Base-by-base conservation (phyloP, 1,140 invertebrate species). In the Habropoda laboriosa region DNA sequence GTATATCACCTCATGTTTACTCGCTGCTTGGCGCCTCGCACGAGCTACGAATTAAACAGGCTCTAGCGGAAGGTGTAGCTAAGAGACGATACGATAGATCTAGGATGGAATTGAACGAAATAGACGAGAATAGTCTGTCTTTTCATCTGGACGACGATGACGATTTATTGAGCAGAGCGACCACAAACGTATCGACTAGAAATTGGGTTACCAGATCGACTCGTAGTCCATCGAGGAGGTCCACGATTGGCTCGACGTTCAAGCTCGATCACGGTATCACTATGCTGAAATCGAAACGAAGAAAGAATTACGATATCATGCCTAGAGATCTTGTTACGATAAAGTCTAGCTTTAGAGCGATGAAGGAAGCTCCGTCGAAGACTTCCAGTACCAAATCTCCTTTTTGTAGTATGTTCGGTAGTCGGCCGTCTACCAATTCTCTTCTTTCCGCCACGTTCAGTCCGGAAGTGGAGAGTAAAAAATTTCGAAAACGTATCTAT, bases 1-100 rank as follows among this genome's bases (percentile, higher is more conserved):
- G 67, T 0, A 82, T 85, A 35, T 47, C 82, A 2, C 80, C 82
- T 12, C 80, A 85, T 24, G 82, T 85, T n/a, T 85, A 75, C n/a
- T 67, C 82, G 2, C n/a, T 85, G 12, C 60, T 85, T 1, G 80
- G 76, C 12, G 70, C 82, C 12, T 82, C 75, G 5, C 80, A 79
- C 21, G 82, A 84, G 10, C 61, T 84, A 12, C 30, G 75, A 40
- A 78, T 82, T 18, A 84, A 84, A 30, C 74, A 57, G 4, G 80
- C 64, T 0, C 57, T 79, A 1, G 75, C 82, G 16, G 64, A 73
- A 45, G 68, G 77, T 24, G 18, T 73, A 16, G 1, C 16, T 0
- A 53, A 10, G 7, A 55, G n/a, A 18, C 73, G 38, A 16, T 27
- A 35, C 2, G 27, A 10, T 12, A 16, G n/a, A 2, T 73, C 16